These are phyloP conservation scores for Muscicapa adusta DNA, from an alignment of 2,113 vertebrate genomes.

Conservation along the genomic window DNA sequence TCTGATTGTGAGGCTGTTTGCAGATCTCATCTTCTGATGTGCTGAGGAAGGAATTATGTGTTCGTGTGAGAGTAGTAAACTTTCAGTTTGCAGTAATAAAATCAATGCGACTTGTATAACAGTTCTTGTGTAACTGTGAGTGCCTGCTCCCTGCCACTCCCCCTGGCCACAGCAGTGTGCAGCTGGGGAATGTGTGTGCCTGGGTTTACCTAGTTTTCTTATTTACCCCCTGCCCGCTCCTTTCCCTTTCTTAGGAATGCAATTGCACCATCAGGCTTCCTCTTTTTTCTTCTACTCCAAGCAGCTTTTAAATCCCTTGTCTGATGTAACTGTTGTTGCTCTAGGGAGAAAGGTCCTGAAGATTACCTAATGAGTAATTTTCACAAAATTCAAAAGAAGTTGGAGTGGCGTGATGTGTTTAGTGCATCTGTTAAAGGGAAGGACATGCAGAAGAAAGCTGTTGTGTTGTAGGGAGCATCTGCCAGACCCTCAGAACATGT, in stretches of 20 bases:
- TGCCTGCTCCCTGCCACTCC: background rate
- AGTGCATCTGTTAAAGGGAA: background rate
- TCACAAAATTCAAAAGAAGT: background rate
- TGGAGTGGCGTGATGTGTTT: background rate
- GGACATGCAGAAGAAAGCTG: background rate
- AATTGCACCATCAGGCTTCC: background rate
- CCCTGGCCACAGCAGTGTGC: background rate
- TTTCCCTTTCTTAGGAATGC: background rate
- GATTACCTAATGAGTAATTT: background rate
- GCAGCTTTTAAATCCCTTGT: background rate
- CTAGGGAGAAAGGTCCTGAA: background rate
- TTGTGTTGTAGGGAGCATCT: background rate
- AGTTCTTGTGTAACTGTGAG: background rate
- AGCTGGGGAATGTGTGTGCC: accelerated
- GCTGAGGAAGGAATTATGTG: background rate
- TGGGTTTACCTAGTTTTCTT: background rate
- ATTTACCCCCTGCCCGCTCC: background rate
- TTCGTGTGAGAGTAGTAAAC: background rate
- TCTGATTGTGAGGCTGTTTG: background rate
- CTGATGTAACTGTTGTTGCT: background rate
- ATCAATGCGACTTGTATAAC: background rate
- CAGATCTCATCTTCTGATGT: background rate
- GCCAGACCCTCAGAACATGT: background rate
- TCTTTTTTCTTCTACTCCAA: background rate
- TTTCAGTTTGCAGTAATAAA: background rate